These are phyloP conservation scores for Notamacropus eugenii DNA, from an alignment of 2,797 vertebrate genomes.

Conservation along the genomic window DNA sequence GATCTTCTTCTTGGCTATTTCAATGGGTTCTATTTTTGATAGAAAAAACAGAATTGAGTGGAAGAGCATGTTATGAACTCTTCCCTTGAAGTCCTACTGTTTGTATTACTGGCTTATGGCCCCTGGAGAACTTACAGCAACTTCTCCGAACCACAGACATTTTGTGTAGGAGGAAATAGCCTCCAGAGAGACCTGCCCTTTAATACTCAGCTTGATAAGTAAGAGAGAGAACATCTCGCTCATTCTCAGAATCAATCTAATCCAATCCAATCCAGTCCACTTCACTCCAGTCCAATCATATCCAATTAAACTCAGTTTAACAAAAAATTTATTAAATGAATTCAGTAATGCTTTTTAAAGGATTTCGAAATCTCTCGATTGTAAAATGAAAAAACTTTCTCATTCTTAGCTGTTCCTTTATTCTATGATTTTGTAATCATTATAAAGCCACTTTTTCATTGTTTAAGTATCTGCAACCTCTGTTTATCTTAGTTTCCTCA, in stretches of 20 bases:
- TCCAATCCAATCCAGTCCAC: not conserved
- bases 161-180: not conserved
- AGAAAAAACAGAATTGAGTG: not conserved
- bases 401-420: not conserved
- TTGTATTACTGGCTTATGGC: not conserved
- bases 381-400: not conserved
- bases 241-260: not conserved
- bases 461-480: not conserved
- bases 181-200: not conserved
- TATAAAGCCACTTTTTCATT: not conserved
- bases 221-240: fast-evolving
- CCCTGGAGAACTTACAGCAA: not conserved
- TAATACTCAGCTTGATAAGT: not conserved
- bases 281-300: not conserved
- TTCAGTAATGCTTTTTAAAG: not conserved
- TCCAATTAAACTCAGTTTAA: not conserved
- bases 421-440: not conserved
- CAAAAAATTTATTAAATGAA: not conserved
- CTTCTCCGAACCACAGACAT: not conserved
- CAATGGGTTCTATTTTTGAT: not conserved
- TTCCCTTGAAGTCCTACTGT: not conserved
- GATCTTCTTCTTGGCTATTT: not conserved
- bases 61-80: not conserved
- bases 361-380: not conserved
- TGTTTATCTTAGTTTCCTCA: not conserved